Evolutionary conservation across 2,888 invertebrate genomes (phyloP).

Genomic region (Rugalucina vietnamica): DNA sequence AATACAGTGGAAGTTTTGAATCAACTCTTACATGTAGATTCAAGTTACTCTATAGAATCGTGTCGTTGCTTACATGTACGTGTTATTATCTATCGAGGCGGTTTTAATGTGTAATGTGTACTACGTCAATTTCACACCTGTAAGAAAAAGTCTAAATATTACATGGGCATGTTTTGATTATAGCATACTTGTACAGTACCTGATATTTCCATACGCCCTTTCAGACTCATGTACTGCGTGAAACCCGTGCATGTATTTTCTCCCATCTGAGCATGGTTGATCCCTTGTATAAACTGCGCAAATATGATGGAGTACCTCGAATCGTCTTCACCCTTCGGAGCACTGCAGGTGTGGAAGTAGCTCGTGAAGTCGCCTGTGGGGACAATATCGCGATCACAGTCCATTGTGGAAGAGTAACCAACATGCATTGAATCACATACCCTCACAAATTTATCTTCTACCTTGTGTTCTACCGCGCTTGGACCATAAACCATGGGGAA

Average conservation of each 20-base stretch:
- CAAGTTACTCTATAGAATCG: no score
- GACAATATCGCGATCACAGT: conserved; percentile 64
- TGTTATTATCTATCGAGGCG: no score
- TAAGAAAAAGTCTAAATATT: no score
- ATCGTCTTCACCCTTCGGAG: conserved; percentile 22
- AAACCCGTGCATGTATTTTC: conserved; percentile 70
- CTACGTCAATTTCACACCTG: no score
- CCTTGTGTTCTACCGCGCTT: conserved; percentile 53
- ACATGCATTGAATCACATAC: conserved; percentile 70
- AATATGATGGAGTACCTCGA: conserved; percentile 63
- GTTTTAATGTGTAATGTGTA: no score
- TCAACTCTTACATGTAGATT: no score
- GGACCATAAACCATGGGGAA: conserved; percentile 75
- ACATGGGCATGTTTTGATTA: no score
- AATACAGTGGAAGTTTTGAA: no score
- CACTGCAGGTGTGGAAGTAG: conserved; percentile 42
- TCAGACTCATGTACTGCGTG: conserved; percentile 75
- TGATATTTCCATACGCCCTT: conserved; percentile 49
- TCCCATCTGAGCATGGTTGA: conserved; percentile 69
- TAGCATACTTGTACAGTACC: no score
- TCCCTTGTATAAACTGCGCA: conserved; percentile 63
- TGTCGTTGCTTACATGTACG: no score
- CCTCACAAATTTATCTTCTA: conserved; percentile 59
- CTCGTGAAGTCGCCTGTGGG: conserved; percentile 52
- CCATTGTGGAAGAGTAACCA: conserved; percentile 67